Evolutionary conservation across 2,797 vertebrate species (phyloP), one percentile per base, ranked within the genome.

Genomic region (Apogon talboti): DNA sequence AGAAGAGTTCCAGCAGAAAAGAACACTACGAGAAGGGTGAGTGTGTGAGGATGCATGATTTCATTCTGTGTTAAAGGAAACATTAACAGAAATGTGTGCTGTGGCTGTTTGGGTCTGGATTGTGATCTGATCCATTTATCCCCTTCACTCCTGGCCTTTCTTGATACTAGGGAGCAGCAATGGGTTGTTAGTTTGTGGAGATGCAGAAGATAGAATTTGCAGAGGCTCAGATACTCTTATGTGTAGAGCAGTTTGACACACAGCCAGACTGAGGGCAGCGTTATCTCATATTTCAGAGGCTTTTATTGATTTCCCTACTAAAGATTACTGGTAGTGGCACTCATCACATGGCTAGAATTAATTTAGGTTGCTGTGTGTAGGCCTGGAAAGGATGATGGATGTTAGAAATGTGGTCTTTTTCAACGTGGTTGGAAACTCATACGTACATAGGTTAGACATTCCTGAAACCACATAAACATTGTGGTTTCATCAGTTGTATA

Each of bases 1-100:
- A 98, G 89, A 98, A 96, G 89, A 98, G 93, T 84, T 70, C 90
- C 56, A 95, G 92, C 83, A 94, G 96, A 51, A 99, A 96, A 85
- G 94, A 92, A 3, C 94, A 93, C 53, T 99, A 97, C 0, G 93
- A 97, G 89, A 93, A 92, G 2, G 96, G 98, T 99, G 87, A 87
- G 85, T 48, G 38, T 8, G 33, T 35, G 7, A 35, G 33, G 33
- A 10, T 10, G 33, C 33, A 47, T 24, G n/a, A 30, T 15, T 18
- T 18, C 24, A 19, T 11, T 8, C 4, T 3, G 12, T 10, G 2
- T 10, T 37, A 33, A 15, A 16, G 11, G 1, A 46, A 45, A 30
- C 13, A 9, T 50, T n/a, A 16, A 6, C 28, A 11, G 33, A 46
- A 12, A 21, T 4, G 14, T 21, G 1, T 57, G 10, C 0, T 13